These are phyloP conservation scores for Kryphioiulus occultus DNA, from an alignment of 2,888 invertebrate species.

Conservation along the genomic window DNA sequence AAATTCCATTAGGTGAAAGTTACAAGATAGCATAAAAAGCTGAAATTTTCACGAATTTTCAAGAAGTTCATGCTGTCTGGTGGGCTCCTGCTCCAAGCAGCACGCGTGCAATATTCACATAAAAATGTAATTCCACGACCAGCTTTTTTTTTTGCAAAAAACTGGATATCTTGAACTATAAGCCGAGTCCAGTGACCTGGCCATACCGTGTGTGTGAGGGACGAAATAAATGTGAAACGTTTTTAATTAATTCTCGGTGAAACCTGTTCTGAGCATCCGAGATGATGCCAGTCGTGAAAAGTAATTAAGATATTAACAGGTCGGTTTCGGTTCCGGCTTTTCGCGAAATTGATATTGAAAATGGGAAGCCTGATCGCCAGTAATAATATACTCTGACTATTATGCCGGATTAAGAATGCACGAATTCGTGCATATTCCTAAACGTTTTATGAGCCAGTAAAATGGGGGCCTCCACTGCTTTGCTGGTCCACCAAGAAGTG, in stretches of 20 bases:
- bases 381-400: background rate
- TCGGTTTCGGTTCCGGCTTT: background rate
- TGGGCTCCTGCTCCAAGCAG: background rate
- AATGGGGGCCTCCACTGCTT: background rate
- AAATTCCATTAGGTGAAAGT: too few relatives aligned
- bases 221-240: background rate
- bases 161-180: background rate
- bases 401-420: background rate
- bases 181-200: background rate
- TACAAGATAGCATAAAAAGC: too few relatives aligned
- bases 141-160: background rate
- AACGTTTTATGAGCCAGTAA: background rate
- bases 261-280: background rate
- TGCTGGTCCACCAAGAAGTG: background rate
- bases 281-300: background rate
- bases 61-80: too few relatives aligned
- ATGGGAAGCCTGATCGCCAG: background rate
- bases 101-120: constrained; percentile 21
- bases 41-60: too few relatives aligned
- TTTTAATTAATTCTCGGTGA: background rate
- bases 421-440: constrained; percentile 12
- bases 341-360: background rate
- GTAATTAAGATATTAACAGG: constrained; percentile 11
- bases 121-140: background rate
- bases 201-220: background rate